Conservation (phyloP, 2,113 vertebrate species). For the Corvus cornix region DNA sequence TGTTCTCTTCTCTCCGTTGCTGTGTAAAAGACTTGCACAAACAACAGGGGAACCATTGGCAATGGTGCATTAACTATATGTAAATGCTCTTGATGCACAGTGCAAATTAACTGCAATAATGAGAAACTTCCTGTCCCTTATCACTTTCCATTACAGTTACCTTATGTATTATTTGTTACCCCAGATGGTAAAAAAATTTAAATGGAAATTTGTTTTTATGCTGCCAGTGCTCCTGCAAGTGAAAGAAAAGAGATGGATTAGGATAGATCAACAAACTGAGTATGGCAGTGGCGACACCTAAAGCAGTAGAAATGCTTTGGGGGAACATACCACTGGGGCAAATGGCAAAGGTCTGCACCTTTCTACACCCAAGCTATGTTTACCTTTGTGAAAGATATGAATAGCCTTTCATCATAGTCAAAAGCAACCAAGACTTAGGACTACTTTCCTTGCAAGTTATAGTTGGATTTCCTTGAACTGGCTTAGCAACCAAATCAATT, state of each 20-base stretch:
- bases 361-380: not conserved
- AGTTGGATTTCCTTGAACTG: not conserved
- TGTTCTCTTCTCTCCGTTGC: not conserved
- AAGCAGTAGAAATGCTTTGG: not conserved
- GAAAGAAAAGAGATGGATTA: not conserved
- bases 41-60: not conserved
- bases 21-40: not conserved
- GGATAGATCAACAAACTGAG: not conserved
- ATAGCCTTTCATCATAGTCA: not conserved
- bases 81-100: not conserved
- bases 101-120: not conserved
- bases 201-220: not conserved
- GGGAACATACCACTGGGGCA: not conserved
- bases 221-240: not conserved
- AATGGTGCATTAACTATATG: not conserved
- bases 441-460: not conserved
- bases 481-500: not conserved
- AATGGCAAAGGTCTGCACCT: not conserved
- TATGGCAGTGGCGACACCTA: not conserved
- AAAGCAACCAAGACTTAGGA: not conserved
- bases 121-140: conserved; percentile 22
- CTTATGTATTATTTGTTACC: conserved; percentile 41
- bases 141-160: not conserved
- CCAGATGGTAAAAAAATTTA: conserved; percentile 1
- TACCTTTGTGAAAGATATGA: not conserved